These are phyloP conservation scores for Lindbergichthys nudifrons DNA, from an alignment of 2,797 vertebrate genomes.

Conservation along the genomic window DNA sequence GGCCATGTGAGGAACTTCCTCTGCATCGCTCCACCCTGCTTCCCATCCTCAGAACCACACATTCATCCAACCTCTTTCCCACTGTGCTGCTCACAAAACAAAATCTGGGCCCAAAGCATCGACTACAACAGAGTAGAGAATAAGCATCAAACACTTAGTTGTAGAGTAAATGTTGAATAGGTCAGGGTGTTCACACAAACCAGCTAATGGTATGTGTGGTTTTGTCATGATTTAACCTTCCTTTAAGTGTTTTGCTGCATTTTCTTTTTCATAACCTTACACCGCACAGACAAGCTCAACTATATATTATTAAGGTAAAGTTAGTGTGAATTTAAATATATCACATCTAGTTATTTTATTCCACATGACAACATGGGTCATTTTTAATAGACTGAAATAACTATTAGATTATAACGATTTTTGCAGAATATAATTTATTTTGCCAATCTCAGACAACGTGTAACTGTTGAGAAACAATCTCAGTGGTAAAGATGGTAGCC, in stretches of 20 bases:
- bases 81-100: slow-evolving; percentile 51
- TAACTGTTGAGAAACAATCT: not conserved
- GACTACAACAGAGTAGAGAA: slow-evolving; percentile 26
- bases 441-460: not conserved
- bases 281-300: not conserved
- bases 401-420: not conserved
- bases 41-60: slow-evolving; percentile 70
- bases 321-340: not conserved
- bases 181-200: slow-evolving; percentile 1
- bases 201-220: not conserved
- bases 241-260: not conserved
- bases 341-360: not conserved
- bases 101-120: slow-evolving; percentile 37
- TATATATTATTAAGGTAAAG: not conserved
- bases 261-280: not conserved
- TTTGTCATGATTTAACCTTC: not conserved
- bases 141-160: slow-evolving; percentile 25
- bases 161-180: slow-evolving; percentile 21
- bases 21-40: slow-evolving; percentile 68
- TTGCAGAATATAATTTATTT: not conserved
- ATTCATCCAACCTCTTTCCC: slow-evolving; percentile 62
- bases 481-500: too few species aligned
- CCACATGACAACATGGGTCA: too few species aligned
- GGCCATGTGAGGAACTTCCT: slow-evolving; percentile 82
- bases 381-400: not conserved